These are phyloP conservation scores for Linepithema humile DNA, from an alignment of 1,140 invertebrate species.

Conservation along the genomic window DNA sequence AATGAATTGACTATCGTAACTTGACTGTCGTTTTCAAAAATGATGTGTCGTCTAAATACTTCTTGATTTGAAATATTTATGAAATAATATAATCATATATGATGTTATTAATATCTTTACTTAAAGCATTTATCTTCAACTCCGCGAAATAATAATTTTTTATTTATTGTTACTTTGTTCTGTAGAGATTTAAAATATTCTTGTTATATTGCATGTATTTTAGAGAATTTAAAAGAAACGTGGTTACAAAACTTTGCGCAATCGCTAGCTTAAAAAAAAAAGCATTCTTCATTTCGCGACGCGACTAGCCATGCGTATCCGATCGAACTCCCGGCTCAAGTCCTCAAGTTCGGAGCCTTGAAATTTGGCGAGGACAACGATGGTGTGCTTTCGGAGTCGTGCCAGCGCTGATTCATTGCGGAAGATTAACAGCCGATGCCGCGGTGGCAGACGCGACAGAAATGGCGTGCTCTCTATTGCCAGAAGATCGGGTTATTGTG, in stretches of 20 bases:
- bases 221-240: neutral
- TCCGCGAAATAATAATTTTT: neutral
- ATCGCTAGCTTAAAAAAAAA: neutral
- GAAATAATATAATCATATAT: neutral
- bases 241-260: neutral
- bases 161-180: neutral
- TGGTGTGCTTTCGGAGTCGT: constrained; percentile 49
- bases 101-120: neutral
- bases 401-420: constrained; percentile 61
- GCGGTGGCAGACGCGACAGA: constrained; percentile 35
- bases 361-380: constrained; percentile 57
- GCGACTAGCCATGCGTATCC: neutral
- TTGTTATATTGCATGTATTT: neutral
- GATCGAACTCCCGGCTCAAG: constrained; percentile 13
- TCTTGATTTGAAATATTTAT: neutral
- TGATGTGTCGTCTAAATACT: too few species aligned
- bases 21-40: neutral
- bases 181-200: neutral
- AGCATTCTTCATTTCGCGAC: too few species aligned
- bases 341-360: constrained; percentile 66
- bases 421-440: constrained; percentile 57
- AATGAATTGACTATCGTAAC: neutral
- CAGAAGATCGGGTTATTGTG: constrained; percentile 26
- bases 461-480: constrained; percentile 37
- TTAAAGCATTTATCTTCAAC: neutral